Evolutionary conservation across 2,888 invertebrate species (phyloP).

Genomic region (Dasypogon diadema): DNA sequence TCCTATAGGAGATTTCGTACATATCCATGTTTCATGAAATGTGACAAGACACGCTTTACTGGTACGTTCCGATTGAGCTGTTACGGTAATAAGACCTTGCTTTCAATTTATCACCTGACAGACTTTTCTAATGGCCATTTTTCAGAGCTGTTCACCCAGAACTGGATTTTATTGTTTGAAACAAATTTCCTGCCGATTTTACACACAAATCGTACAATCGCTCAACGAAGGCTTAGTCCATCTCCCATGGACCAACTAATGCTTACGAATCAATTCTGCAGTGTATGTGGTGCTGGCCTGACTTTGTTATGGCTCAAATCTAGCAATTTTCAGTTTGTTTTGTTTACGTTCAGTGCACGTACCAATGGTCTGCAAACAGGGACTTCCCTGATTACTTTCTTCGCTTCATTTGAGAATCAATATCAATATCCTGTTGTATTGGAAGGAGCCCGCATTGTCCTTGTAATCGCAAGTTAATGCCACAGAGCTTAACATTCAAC

Average conservation of each 20-base stretch:
- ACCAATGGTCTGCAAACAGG: background rate
- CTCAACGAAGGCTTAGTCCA: background rate
- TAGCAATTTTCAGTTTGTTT: slow-evolving; percentile 5
- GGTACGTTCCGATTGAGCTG: slow-evolving; percentile 26
- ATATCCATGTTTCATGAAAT: slow-evolving; percentile 6
- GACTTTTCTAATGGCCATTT: slow-evolving; percentile 29
- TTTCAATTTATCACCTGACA: slow-evolving; percentile 35
- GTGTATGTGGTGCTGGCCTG: background rate
- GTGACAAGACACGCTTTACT: slow-evolving; percentile 6
- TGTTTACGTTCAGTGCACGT: too few relatives aligned
- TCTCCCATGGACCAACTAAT: background rate
- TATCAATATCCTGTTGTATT: background rate
- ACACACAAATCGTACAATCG: slow-evolving; percentile 15
- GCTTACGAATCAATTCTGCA: slow-evolving; percentile 4
- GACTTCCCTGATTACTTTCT: slow-evolving; percentile 1
- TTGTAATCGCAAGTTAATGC: slow-evolving; percentile 29
- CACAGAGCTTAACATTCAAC: background rate
- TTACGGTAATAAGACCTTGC: slow-evolving; percentile 19
- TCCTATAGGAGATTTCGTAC: background rate
- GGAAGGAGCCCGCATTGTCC: background rate
- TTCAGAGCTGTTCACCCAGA: slow-evolving; percentile 39
- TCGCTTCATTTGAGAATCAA: background rate
- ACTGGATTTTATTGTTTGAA: slow-evolving; percentile 42
- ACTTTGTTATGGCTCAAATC: background rate
- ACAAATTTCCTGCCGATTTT: slow-evolving; percentile 40